Base-by-base conservation (phyloP, 2,888 invertebrate genomes). In the Melitaea athalia region DNA sequence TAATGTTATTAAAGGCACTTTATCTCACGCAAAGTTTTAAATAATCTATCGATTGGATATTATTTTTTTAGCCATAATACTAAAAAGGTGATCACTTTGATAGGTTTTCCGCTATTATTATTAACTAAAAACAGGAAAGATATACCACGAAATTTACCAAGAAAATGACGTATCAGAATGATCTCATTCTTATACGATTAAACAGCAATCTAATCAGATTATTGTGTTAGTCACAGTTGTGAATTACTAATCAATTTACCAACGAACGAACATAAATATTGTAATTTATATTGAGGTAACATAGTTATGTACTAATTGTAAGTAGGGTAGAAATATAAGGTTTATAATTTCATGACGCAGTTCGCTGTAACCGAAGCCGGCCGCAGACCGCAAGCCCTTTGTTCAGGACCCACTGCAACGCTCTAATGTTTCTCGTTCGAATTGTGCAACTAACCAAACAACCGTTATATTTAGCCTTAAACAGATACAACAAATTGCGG, bases 381-480 rank as follows among this genome's bases (percentile, higher is more conserved):
- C 68, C 68, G 59, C 68, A 68, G 50, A 60, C 68, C 68, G 64
- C 68, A 38, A 38, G 14, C 47, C 14, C 55, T 60, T 64, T 64
- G 64, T 63, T 43, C 24, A 24, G 31, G 50, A 63, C 7, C 33
- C 63, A 53, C 67, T 63, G 63, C 63, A 59, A 57, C 33, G 42
- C 49, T 55, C 52, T 53, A 60, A 49, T 17, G 8, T 67, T 62
- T 62, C 55, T 61, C 31, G 24, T 61, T 11, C 53, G 14, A 55
- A 57, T 57, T 42, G 57, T 57, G 57, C 57, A 57, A 57, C 57
- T 42, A 42, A 57, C 15, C 42, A 42, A 57, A 57, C 38, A 57
- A 57, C 57, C 57, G 42, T 42, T 57, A 57, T 57, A 57, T 57
- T 57, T 61, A 61, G 49, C n/a, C 31, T n/a, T 47, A 33, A 31